These are phyloP conservation scores for Brachionus rubens DNA, from an alignment of 1,140 invertebrate genomes.

Conservation along the genomic window DNA sequence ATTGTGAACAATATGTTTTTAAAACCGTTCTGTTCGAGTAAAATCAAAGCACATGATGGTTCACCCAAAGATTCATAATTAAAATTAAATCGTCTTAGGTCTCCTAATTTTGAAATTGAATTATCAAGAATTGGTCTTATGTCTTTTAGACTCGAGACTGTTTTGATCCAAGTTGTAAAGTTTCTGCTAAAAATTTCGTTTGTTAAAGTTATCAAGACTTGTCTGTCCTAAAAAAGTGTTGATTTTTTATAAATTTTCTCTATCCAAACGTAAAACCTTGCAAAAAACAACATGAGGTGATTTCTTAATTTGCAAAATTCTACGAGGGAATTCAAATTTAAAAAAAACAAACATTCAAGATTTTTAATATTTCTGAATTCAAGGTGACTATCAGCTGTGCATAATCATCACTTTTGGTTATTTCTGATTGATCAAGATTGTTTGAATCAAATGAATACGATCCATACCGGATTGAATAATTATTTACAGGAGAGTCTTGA, in stretches of 20 bases:
- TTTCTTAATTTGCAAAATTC: too few relatives aligned
- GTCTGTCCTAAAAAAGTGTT: not conserved
- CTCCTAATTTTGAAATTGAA: not conserved
- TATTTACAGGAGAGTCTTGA: not conserved
- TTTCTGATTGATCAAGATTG: not conserved
- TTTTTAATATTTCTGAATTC: not conserved
- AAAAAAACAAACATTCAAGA: not conserved
- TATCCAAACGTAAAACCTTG: too few relatives aligned
- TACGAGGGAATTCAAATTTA: too few relatives aligned
- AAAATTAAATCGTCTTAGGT: not conserved
- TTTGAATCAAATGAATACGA: not conserved
- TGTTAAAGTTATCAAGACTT: not conserved
- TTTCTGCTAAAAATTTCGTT: not conserved
- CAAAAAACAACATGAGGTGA: too few relatives aligned
- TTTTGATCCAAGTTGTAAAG: not conserved
- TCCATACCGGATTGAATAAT: not conserved
- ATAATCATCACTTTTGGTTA: not conserved
- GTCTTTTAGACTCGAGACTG: not conserved
- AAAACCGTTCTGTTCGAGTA: not conserved
- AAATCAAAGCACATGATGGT: slow-evolving; percentile 35
- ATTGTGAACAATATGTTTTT: not conserved
- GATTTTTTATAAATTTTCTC: too few relatives aligned
- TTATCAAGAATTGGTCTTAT: not conserved
- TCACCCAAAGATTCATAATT: slow-evolving; percentile 32
- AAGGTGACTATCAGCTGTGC: not conserved